Conservation (phyloP, 1,140 invertebrate species). For the Papilio aristodemus region DNA sequence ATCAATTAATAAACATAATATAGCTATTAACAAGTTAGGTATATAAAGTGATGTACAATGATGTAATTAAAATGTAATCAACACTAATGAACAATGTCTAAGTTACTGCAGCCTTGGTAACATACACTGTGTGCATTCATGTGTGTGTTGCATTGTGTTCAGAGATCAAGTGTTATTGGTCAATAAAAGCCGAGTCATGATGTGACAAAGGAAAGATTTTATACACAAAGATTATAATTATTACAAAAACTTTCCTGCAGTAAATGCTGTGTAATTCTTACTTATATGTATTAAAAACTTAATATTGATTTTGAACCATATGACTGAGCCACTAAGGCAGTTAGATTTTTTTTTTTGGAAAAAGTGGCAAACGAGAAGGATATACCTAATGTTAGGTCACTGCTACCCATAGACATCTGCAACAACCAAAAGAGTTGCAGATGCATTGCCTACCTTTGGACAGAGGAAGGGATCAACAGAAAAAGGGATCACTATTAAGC, state of each 20-base stretch:
- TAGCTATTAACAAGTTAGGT: not conserved
- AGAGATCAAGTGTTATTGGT: slow-evolving; percentile 9
- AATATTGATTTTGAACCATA: not conserved
- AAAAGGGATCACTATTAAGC: too few relatives aligned
- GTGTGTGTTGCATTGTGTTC: not conserved
- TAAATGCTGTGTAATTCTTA: too few relatives aligned
- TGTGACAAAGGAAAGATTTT: not conserved
- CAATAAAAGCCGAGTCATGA: not conserved
- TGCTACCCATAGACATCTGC: too few relatives aligned
- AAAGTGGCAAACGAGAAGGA: too few relatives aligned
- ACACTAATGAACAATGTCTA: slow-evolving; percentile 13
- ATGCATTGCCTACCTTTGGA: too few relatives aligned
- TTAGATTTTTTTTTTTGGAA: too few relatives aligned
- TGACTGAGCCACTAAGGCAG: too few relatives aligned
- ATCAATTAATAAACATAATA: not conserved
- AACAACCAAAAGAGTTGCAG: too few relatives aligned
- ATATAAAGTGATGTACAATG: not conserved
- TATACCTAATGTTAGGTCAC: too few relatives aligned
- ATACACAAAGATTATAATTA: not conserved
- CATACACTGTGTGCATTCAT: slow-evolving; percentile 7
- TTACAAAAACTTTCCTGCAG: not conserved
- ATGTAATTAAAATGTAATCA: slow-evolving; percentile 27
- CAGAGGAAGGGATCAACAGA: too few relatives aligned
- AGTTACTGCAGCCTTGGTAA: slow-evolving; percentile 9
- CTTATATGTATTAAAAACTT: too few relatives aligned